phyloP scores from a whole-genome alignment of 2,113 vertebrate species.

The Anas platyrhynchos region DNA sequence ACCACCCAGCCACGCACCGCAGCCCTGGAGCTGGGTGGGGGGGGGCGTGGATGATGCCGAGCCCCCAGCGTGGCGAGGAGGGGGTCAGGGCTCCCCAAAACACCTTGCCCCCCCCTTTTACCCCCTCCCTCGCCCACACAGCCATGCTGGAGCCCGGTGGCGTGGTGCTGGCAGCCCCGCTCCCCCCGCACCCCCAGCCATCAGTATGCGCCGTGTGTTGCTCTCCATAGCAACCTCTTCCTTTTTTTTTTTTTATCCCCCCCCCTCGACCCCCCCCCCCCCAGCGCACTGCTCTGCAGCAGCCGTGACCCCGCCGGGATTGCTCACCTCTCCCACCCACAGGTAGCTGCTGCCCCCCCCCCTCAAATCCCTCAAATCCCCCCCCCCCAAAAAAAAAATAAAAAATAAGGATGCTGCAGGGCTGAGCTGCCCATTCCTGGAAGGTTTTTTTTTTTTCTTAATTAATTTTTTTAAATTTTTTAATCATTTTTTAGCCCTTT shows the following conservation, averaged over 20 bases:
- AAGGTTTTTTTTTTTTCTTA: no score
- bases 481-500: no score
- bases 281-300: neutral
- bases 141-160: neutral
- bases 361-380: no score
- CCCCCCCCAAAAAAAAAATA: no score
- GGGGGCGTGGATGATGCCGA: neutral
- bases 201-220: conserved; percentile 62
- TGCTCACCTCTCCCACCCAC: conserved; percentile 54
- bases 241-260: no score
- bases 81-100: no score
- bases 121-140: neutral
- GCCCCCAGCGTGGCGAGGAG: neutral
- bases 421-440: no score
- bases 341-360: no score
- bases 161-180: neutral
- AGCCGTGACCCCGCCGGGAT: conserved; percentile 41
- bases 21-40: no score
- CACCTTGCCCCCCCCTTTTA: no score
- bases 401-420: no score
- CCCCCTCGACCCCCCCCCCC: neutral
- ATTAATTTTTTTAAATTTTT: no score
- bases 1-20: neutral
- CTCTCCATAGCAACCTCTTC: conserved; percentile 68
- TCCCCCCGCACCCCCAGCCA: neutral